phyloP scores from a whole-genome alignment of 2,888 invertebrate species.

The Heteropelma amictum region DNA sequence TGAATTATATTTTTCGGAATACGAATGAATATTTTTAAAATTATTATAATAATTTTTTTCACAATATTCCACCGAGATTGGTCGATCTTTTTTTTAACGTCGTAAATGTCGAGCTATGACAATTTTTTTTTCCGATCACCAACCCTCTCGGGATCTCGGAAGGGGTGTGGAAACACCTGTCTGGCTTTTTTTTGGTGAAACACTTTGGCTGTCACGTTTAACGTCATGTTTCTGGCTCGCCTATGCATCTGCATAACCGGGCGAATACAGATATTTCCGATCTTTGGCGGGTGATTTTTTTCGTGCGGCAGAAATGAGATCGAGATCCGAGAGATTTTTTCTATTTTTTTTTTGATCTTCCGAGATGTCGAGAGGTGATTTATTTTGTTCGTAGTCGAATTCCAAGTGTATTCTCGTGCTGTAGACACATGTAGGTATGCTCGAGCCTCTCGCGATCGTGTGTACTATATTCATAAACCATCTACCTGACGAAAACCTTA shows the following conservation, averaged over 20 bases:
- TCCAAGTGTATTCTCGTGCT: slow-evolving; percentile 5
- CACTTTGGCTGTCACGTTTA: neutral
- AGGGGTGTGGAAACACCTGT: slow-evolving; percentile 45
- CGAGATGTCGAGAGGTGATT: slow-evolving; percentile 2
- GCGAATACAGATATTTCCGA: too few relatives aligned
- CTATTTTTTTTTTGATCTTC: slow-evolving; percentile 14
- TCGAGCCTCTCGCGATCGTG: slow-evolving; percentile 20
- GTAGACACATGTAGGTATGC: neutral
- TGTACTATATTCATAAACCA: neutral
- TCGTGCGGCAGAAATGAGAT: neutral
- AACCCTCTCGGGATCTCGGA: slow-evolving; percentile 1
- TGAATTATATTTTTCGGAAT: too few relatives aligned
- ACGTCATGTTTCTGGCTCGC: neutral
- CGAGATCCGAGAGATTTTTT: slow-evolving; percentile 3
- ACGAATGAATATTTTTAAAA: too few relatives aligned
- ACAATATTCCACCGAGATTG: too few relatives aligned
- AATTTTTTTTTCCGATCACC: slow-evolving; percentile 10
- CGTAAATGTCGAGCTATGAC: slow-evolving; percentile 9
- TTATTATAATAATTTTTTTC: too few relatives aligned
- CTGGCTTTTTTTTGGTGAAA: neutral
- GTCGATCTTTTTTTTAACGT: neutral
- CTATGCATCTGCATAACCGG: too few relatives aligned
- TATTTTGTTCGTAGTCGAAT: neutral
- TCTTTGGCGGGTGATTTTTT: neutral
- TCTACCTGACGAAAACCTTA: slow-evolving; percentile 55